Conservation (phyloP, 2,888 invertebrate species). For the Siphlonurus alternatus region DNA sequence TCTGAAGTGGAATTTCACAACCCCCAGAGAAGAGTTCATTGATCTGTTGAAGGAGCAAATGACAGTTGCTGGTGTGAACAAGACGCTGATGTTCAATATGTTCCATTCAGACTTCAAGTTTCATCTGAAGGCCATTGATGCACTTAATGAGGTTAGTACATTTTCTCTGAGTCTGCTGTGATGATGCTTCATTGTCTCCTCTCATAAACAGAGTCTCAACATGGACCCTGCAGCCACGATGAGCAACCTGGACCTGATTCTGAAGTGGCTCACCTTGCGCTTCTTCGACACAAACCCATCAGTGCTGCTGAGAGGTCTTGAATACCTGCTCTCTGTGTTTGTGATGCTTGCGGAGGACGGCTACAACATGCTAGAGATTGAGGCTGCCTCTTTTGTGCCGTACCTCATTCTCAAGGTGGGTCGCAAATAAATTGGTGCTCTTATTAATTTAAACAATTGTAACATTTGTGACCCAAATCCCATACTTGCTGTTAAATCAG, state of each 20-base stretch:
- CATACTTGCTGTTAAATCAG: neutral
- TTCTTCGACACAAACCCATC: constrained; percentile 99
- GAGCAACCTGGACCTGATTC: constrained; percentile 81
- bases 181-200: too few relatives aligned
- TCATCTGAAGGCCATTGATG: constrained; percentile 89
- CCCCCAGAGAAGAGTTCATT: constrained; percentile 85
- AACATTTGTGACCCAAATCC: neutral
- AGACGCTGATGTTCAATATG: constrained; percentile 72
- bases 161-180: neutral
- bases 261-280: constrained; percentile 90
- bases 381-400: constrained; percentile 86
- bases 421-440: too few relatives aligned
- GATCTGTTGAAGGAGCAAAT: constrained; percentile 84
- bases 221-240: constrained; percentile 65
- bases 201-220: constrained; percentile 52
- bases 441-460: neutral
- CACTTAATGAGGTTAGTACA: constrained; percentile 47
- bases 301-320: constrained; percentile 86
- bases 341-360: constrained; percentile 57
- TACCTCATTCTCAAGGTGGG: constrained; percentile 80
- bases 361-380: constrained; percentile 77
- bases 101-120: constrained; percentile 89
- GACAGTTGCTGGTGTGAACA: constrained; percentile 73
- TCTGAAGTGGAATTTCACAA: constrained; percentile 89
- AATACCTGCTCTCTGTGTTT: constrained; percentile 75